Evolutionary conservation across 2,797 vertebrate genomes (phyloP).

Genomic region (Rhinella marina): DNA sequence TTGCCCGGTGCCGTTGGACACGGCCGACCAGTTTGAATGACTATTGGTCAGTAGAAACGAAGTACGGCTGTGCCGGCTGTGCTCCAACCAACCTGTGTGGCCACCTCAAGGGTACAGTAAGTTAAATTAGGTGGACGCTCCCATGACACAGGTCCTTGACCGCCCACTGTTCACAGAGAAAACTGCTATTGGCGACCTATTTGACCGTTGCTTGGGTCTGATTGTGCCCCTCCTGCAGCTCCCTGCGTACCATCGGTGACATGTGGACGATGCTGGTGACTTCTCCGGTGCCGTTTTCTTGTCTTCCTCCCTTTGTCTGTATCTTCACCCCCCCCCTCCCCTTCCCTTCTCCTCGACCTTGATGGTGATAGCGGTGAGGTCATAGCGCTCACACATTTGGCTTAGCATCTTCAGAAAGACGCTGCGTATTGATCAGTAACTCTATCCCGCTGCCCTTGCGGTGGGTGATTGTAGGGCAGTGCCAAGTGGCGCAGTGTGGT

Average conservation of each 20-base stretch:
- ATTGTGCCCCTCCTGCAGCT: background rate
- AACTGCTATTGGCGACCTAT: too few species aligned
- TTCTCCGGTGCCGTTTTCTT: background rate
- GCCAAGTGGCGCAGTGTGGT: constrained; percentile 57
- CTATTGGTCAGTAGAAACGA: too few species aligned
- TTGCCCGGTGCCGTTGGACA: too few species aligned
- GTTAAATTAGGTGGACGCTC: too few species aligned
- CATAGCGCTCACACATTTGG: constrained; percentile 38
- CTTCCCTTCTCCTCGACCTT: constrained; percentile 39
- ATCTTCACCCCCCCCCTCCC: background rate
- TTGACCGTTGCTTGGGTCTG: background rate
- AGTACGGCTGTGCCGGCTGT: too few species aligned
- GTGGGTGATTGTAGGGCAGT: constrained; percentile 57
- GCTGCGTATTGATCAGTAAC: constrained; percentile 57
- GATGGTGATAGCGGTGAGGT: constrained; percentile 34
- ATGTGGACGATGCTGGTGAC: background rate
- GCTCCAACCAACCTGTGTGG: too few species aligned
- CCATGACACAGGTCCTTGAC: too few species aligned
- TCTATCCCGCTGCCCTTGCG: constrained; percentile 59
- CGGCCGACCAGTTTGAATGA: too few species aligned
- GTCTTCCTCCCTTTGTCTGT: background rate
- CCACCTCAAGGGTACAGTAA: too few species aligned
- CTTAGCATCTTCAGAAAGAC: constrained; percentile 52
- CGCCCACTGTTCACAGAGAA: too few species aligned
- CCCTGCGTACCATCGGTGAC: background rate